phyloP scores from a whole-genome alignment of 2,888 invertebrate species.

The Muschampia plurimacula region DNA sequence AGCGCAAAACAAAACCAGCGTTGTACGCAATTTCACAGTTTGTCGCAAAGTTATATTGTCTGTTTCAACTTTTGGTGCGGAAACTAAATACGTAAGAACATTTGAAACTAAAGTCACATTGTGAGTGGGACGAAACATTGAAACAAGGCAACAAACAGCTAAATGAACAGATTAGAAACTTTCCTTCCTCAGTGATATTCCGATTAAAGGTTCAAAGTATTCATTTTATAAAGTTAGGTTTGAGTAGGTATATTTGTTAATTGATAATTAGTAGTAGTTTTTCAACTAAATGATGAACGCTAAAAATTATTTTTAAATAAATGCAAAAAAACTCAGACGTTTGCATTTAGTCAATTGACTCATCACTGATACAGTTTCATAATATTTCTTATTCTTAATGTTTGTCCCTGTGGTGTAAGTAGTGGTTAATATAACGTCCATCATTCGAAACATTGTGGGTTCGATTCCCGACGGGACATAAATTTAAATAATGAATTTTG shows the following conservation, averaged over 20 bases:
- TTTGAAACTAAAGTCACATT: conserved; percentile 1
- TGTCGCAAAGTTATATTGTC: conserved; percentile 6
- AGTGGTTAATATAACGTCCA: too few species aligned
- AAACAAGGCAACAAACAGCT: conserved; percentile 5
- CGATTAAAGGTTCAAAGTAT: conserved; percentile 4
- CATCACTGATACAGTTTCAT: too few species aligned
- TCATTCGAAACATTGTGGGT: too few species aligned
- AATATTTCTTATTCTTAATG: too few species aligned
- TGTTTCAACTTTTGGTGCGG: not conserved
- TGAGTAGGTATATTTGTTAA: not conserved
- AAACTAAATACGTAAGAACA: conserved; percentile 8
- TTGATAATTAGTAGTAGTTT: not conserved
- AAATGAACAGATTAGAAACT: conserved; percentile 7
- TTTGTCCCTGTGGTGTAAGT: too few species aligned
- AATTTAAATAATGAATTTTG: too few species aligned
- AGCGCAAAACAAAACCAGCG: not conserved
- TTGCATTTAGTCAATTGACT: too few species aligned
- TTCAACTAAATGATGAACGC: not conserved
- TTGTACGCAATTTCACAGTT: not conserved
- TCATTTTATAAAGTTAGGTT: not conserved
- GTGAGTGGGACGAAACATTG: conserved; percentile 3
- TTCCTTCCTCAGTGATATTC: not conserved
- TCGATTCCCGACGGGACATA: too few species aligned
- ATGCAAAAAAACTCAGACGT: too few species aligned
- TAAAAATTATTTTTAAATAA: too few species aligned